Base-by-base conservation (phyloP, 2,113 vertebrate species). In the Elgaria multicarinata region DNA sequence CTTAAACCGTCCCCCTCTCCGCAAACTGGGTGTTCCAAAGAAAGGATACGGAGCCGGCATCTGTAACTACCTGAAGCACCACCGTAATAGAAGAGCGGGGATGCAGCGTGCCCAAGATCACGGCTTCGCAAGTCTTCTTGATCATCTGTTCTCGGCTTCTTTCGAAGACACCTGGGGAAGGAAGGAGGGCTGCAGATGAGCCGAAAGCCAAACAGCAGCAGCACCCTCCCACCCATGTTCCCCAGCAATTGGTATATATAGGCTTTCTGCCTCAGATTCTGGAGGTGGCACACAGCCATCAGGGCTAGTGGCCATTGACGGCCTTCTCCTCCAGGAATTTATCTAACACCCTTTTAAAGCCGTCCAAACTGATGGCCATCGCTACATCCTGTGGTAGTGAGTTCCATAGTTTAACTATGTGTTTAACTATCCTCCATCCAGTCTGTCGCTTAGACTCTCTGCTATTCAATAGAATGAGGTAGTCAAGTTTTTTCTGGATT, bases 21-120 rank as follows among this genome's bases (percentile, higher is more conserved):
- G 1, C 64, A 6, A 20, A 1, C 67, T 31, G 44, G 10, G n/a
- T 3, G 2, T 14, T 42, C 0, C 28, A 26, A 71, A 53, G n/a
- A 67, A 95, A 98, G 98, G 98, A 99, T 99, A 99, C 98, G 0
- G 98, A 98, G 20, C 98, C 99, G 0, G 98, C 97, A 0, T 99
- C 98, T 0, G 98, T 98, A 69, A 99, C 53, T 28, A 98, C 97
- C 94, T 99, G 98, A 24, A 99, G 97, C 4, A 99, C 90, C 2
- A 99, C 93, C 0, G 98, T 98, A 94, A 99, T 95, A 44, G 98
- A 98, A 0, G 98, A 98, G 1, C 98, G 98, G 4, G 99, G 99
- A 83, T 99, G 98, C 84, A 99, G 97, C 0, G 83, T 91, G 6
- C 98, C 94, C 78, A 99, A 89, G 2, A 99, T 92, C 42, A 98